Conservation (phyloP, 1,140 invertebrate species). For the Papilio machaon region DNA sequence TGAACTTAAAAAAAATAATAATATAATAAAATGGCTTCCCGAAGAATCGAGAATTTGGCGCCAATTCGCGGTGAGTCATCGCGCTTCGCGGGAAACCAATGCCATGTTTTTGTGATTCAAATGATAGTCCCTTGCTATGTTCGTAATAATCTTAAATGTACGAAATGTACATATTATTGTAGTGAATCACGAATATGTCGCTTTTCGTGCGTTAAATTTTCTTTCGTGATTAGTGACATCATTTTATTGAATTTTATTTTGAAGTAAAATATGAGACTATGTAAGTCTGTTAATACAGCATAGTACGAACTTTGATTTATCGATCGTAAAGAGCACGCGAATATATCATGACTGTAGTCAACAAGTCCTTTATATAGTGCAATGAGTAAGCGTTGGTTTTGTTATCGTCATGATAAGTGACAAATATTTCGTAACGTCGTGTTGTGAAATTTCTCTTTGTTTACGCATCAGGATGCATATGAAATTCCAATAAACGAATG, state of each 20-base stretch:
- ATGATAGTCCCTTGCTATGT: constrained; percentile 21
- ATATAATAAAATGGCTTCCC: constrained; percentile 23
- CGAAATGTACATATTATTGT: constrained; percentile 8
- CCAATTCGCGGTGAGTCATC: constrained; percentile 39
- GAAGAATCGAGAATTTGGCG: constrained; percentile 39
- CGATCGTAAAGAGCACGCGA: background rate
- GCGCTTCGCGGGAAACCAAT: constrained; percentile 38
- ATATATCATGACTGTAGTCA: background rate
- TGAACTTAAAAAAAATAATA: constrained; percentile 27
- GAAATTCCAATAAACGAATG: constrained; percentile 14
- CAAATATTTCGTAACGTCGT: constrained; percentile 16
- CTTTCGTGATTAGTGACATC: background rate
- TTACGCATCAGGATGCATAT: constrained; percentile 19
- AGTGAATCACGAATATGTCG: constrained; percentile 16
- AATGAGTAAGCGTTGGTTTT: background rate
- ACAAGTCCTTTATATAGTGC: background rate
- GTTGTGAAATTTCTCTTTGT: constrained; percentile 21
- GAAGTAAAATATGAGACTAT: background rate
- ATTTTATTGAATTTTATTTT: background rate
- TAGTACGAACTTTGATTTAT: background rate
- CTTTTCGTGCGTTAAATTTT: background rate
- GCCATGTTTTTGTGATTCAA: constrained; percentile 37
- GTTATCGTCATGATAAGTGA: background rate
- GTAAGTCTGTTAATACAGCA: too few species aligned
- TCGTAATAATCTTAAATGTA: constrained; percentile 5